Evolutionary conservation across 2,888 invertebrate species (phyloP).

Genomic region (Pandemis cinnamomeana): DNA sequence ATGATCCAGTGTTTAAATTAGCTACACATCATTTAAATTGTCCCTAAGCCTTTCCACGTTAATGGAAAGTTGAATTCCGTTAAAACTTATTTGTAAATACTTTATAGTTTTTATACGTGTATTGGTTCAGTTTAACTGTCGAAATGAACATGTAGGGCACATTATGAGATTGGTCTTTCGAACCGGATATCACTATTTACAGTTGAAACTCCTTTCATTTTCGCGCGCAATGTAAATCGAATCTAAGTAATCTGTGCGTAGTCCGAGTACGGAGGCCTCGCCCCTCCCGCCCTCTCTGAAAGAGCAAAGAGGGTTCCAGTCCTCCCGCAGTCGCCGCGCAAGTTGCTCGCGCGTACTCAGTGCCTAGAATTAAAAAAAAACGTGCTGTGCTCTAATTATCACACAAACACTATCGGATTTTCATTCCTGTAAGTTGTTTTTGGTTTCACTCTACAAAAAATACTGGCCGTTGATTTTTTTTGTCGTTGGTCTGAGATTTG

Average conservation of each 20-base stretch:
- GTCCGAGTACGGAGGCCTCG: slow-evolving; percentile 59
- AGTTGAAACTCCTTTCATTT: not conserved
- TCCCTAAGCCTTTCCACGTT: not conserved
- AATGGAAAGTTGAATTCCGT: not conserved
- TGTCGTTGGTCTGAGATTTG: slow-evolving; percentile 32
- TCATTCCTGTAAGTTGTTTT: slow-evolving; percentile 67
- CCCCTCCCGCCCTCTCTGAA: slow-evolving; percentile 71
- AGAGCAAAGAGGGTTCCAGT: slow-evolving; percentile 71
- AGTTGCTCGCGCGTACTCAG: slow-evolving; percentile 58
- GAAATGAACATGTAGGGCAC: not conserved
- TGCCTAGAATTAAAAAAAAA: slow-evolving; percentile 58
- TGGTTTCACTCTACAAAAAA: slow-evolving; percentile 43
- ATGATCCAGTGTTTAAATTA: too few relatives aligned
- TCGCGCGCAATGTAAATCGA: slow-evolving; percentile 59
- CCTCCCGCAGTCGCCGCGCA: slow-evolving; percentile 62
- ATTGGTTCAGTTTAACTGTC: too few relatives aligned
- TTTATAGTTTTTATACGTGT: too few relatives aligned
- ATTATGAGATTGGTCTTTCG: not conserved
- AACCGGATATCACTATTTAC: not conserved
- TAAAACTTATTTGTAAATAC: too few relatives aligned
- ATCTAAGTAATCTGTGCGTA: slow-evolving; percentile 57
- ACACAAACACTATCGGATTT: slow-evolving; percentile 69
- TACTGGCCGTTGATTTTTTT: too few relatives aligned
- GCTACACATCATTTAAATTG: not conserved
- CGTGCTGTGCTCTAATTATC: slow-evolving; percentile 71